These are phyloP conservation scores for Galeopsomyia nigrocyanea DNA, from an alignment of 2,888 invertebrate species.

Conservation along the genomic window DNA sequence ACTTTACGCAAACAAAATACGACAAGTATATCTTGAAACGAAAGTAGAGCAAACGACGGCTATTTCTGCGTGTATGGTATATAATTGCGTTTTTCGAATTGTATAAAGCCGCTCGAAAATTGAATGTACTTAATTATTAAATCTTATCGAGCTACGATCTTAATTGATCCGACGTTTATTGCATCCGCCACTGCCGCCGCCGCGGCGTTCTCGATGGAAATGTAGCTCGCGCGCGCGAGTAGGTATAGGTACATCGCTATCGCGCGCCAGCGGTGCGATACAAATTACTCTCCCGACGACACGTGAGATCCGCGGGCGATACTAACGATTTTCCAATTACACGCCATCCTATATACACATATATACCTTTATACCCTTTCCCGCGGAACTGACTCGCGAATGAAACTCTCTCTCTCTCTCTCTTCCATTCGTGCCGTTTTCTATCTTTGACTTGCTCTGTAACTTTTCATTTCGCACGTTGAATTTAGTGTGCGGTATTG, in stretches of 20 bases:
- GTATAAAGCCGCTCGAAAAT: constrained; percentile 34
- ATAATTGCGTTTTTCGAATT: constrained; percentile 17
- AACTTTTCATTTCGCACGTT: no score
- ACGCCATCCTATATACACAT: constrained; percentile 50
- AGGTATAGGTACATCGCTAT: no score
- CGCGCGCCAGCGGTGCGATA: constrained; percentile 30
- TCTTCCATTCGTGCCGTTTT: no score
- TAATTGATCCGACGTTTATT: constrained; percentile 49
- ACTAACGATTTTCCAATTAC: constrained; percentile 68
- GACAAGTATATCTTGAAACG: no score
- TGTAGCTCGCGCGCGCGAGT: background rate
- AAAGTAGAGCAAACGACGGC: background rate
- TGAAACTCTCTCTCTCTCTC: no score
- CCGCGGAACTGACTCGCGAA: no score
- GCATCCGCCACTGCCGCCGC: constrained; percentile 34
- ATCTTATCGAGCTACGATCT: constrained; percentile 44
- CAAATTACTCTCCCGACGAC: constrained; percentile 56
- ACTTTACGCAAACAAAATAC: no score
- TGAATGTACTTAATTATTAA: constrained; percentile 43
- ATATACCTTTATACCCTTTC: no score
- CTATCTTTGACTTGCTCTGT: no score
- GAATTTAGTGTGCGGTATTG: no score
- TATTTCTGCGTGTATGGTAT: no score
- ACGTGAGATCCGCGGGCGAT: constrained; percentile 55
- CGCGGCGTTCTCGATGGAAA: no score